Percentiles rank a stretch among this genome's conserved stretches.
Evolutionary conservation across 2,797 vertebrate species (phyloP).

Genomic region (Botia almorhae): DNA sequence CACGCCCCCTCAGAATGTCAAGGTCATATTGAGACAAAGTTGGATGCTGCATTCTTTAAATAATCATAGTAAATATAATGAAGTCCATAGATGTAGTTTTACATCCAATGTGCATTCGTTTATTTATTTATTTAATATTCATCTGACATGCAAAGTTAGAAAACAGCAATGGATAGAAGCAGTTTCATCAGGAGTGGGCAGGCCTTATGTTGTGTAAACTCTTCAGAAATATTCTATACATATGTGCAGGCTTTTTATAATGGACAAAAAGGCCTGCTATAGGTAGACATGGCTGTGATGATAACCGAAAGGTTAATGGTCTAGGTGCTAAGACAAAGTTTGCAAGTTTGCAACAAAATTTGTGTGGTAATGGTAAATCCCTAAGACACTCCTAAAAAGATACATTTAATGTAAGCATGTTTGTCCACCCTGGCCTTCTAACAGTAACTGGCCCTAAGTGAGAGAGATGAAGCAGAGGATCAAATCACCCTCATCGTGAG

Average conservation of each 20-base stretch:
- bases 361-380: not conserved
- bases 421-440: conserved; percentile 76
- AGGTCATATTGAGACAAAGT: conserved; percentile 67
- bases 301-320: not conserved
- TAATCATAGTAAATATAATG: not conserved
- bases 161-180: not conserved
- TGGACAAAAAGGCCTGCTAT: not conserved
- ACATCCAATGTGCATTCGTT: not conserved
- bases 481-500: conserved; percentile 74
- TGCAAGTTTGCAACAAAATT: conserved; percentile 5
- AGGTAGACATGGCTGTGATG: not conserved
- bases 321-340: not conserved
- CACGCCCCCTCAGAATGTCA: conserved; percentile 77
- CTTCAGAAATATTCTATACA: not conserved
- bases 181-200: not conserved
- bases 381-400: conserved; percentile 30
- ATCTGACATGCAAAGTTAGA: not conserved
- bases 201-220: not conserved
- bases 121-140: not conserved
- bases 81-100: not conserved
- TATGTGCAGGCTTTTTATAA: not conserved
- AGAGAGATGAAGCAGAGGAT: conserved; percentile 67
- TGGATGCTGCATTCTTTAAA: conserved; percentile 3
- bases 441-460: conserved; percentile 57
- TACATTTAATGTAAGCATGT: conserved; percentile 54